Conservation (phyloP, 2,797 vertebrate genomes). For the Enteromius unitaeniatus region DNA sequence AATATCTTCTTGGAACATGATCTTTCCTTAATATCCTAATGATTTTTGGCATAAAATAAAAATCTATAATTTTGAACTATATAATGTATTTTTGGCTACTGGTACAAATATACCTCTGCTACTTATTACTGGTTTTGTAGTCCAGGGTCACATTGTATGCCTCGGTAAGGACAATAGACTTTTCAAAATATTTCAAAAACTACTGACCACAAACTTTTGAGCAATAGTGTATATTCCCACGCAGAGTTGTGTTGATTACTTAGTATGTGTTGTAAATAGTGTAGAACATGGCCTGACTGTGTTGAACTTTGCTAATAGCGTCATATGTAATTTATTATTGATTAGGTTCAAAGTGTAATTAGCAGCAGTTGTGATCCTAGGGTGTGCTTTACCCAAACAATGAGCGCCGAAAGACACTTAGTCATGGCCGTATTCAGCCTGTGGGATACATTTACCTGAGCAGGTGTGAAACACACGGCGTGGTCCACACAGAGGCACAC, state of each 20-base stretch:
- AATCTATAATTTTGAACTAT: no score
- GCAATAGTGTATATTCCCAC: neutral
- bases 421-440: conserved; percentile 24
- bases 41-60: no score
- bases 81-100: no score
- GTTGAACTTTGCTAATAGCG: conserved; percentile 34
- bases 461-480: conserved; percentile 13
- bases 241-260: neutral
- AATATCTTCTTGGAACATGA: no score
- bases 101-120: no score
- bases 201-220: neutral
- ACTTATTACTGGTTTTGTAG: no score
- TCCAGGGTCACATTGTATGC: no score
- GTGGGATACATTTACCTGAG: conserved; percentile 37
- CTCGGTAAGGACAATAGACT: neutral
- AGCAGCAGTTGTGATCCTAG: conserved; percentile 43
- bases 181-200: neutral
- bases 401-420: conserved; percentile 44
- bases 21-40: no score
- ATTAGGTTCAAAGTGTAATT: conserved; percentile 58
- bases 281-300: neutral
- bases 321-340: conserved; percentile 55
- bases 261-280: conserved; percentile 25
- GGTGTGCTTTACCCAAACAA: conserved; percentile 61
- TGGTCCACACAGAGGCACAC: neutral